Percentiles rank a stretch among this genome's conserved stretches.
phyloP scores from a whole-genome alignment of 1,140 invertebrate species.

The Teleopsis dalmanni region DNA sequence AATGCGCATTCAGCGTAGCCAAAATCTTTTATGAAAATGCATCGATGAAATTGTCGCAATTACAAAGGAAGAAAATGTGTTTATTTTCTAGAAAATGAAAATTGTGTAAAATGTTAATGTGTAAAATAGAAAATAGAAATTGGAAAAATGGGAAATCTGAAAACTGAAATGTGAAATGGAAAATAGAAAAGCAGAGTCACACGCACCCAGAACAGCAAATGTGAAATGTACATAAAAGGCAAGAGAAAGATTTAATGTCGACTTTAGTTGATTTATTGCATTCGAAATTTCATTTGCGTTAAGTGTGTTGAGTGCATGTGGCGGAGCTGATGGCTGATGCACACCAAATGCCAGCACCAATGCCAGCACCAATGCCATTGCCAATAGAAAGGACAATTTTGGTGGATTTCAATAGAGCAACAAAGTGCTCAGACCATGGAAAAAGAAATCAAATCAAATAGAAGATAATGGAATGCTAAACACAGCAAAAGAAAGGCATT shows the following conservation, averaged over 20 bases:
- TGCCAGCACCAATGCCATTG: background rate
- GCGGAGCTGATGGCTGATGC: background rate
- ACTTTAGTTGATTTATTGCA: constrained; percentile 45
- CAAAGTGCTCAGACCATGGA: no score
- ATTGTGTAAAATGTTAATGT: constrained; percentile 1
- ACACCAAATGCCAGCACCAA: background rate
- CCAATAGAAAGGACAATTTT: no score
- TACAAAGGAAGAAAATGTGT: constrained; percentile 10
- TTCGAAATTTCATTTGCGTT: no score
- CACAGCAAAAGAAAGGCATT: background rate
- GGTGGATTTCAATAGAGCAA: no score
- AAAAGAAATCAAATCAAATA: no score
- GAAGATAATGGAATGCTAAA: no score
- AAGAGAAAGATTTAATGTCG: constrained; percentile 42
- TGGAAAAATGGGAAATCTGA: background rate
- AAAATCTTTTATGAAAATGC: background rate
- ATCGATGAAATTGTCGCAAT: constrained; percentile 8
- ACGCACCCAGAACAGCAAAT: background rate
- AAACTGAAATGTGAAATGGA: constrained; percentile 9
- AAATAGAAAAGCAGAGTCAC: background rate
- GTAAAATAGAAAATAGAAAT: no score
- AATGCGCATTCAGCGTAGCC: background rate
- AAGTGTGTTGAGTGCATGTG: constrained; percentile 29
- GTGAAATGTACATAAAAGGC: constrained; percentile 7
- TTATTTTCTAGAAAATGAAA: constrained; percentile 3